Conservation (phyloP, 2,888 invertebrate species). For the Microdon myrmicae region DNA sequence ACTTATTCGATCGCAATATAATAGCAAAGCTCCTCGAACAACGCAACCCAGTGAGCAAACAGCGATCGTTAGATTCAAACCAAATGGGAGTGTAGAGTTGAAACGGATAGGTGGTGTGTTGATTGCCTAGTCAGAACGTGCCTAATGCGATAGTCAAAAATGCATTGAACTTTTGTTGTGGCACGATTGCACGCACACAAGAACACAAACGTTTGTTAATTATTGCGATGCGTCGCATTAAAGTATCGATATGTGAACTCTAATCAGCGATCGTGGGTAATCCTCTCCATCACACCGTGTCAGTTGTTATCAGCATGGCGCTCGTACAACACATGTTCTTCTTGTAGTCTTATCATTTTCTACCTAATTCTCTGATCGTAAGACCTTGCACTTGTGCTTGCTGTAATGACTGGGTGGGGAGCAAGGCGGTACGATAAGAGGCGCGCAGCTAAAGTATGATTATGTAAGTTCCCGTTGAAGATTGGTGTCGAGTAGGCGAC, state of each 20-base stretch:
- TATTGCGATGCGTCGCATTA: neutral
- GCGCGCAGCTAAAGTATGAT: slow-evolving; percentile 19
- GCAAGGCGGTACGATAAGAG: too few species aligned
- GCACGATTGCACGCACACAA: slow-evolving; percentile 23
- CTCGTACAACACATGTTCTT: neutral
- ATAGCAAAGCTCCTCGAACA: too few species aligned
- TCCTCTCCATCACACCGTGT: slow-evolving; percentile 12
- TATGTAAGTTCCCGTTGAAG: slow-evolving; percentile 42
- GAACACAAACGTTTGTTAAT: slow-evolving; percentile 8
- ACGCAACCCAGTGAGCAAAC: too few species aligned
- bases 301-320: slow-evolving; percentile 9
- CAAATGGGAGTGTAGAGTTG: too few species aligned
- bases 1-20: too few species aligned
- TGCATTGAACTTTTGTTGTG: slow-evolving; percentile 35
- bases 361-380: neutral
- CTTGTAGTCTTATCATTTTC: slow-evolving; percentile 12
- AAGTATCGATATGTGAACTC: neutral
- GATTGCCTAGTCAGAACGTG: slow-evolving; percentile 36
- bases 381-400: slow-evolving; percentile 45
- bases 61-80: too few species aligned
- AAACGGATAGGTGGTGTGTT: too few species aligned
- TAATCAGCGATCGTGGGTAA: slow-evolving; percentile 18
- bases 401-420: too few species aligned
- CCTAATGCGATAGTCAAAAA: slow-evolving; percentile 24
- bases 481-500: slow-evolving; percentile 17